Evolutionary conservation across 2,888 invertebrate species (phyloP).

Genomic region (Acleris laterana): DNA sequence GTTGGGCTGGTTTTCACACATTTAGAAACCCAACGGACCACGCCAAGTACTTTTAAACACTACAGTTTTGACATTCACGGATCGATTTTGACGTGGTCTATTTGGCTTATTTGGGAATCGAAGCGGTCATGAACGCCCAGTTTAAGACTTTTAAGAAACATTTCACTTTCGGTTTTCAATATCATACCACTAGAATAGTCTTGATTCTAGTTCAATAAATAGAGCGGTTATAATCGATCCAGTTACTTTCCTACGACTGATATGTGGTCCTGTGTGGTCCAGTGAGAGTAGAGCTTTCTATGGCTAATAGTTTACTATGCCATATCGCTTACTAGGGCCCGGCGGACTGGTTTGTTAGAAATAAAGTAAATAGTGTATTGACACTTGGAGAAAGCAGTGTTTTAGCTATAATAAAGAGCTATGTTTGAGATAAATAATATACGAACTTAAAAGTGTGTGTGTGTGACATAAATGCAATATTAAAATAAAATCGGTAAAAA

Average conservation of each 20-base stretch:
- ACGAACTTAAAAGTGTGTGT: no score
- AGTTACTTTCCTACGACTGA: constrained; percentile 34
- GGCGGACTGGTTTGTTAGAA: constrained; percentile 40
- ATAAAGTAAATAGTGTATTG: constrained; percentile 29
- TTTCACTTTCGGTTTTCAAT: neutral
- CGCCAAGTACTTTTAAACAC: no score
- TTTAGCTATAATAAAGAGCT: neutral
- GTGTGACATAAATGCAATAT: no score
- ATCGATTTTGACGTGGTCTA: no score
- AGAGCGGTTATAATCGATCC: constrained; percentile 15
- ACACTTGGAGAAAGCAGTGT: constrained; percentile 8
- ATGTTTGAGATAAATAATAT: no score
- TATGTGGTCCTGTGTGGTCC: constrained; percentile 28
- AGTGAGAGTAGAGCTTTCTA: constrained; percentile 48
- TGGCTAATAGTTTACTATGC: constrained; percentile 46
- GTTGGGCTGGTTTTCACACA: no score
- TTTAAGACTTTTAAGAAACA: neutral
- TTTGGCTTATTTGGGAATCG: no score
- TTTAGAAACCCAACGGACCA: no score
- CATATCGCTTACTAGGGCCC: constrained; percentile 38
- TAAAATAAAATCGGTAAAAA: no score
- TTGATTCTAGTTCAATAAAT: constrained; percentile 20
- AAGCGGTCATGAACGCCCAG: no score
- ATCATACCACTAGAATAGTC: neutral
- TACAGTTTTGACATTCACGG: no score